Percentiles rank a stretch among this genome's conserved stretches.
Evolutionary conservation across 2,113 vertebrate genomes (phyloP).

Genomic region (Pandion haliaetus): DNA sequence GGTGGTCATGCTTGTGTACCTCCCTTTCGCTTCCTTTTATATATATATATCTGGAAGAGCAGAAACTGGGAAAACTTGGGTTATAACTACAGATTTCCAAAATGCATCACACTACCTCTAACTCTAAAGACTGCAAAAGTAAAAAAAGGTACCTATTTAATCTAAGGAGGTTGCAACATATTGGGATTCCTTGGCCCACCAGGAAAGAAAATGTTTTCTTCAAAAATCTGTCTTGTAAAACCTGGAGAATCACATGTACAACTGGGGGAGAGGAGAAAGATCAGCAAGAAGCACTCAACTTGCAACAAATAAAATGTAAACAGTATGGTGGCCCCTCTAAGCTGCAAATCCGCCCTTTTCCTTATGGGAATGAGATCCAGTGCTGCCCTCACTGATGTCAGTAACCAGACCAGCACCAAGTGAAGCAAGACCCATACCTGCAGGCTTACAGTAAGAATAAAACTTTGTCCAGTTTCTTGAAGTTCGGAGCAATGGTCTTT

Average conservation of each 20-base stretch:
- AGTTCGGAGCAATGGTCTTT: not conserved
- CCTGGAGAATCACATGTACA: not conserved
- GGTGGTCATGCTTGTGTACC: not conserved
- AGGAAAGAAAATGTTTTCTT: not conserved
- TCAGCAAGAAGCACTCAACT: not conserved
- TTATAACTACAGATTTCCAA: not conserved
- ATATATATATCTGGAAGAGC: not conserved
- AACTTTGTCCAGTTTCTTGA: not conserved
- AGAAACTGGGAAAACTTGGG: not conserved
- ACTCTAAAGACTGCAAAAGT: not conserved
- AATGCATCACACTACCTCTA: not conserved
- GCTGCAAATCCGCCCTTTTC: not conserved
- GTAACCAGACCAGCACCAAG: not conserved
- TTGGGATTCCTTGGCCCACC: rapidly evolving
- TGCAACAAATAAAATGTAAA: not conserved
- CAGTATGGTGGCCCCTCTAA: not conserved
- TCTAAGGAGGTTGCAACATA: not conserved
- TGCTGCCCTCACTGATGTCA: not conserved
- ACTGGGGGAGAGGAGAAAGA: not conserved
- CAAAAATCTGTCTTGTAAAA: not conserved
- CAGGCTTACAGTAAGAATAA: not conserved
- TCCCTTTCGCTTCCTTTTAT: not conserved
- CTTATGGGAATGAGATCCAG: not conserved
- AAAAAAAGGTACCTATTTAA: not conserved
- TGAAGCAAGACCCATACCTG: not conserved